Base-by-base conservation (phyloP, 2,888 invertebrate species). In the Lycaena phlaeas region DNA sequence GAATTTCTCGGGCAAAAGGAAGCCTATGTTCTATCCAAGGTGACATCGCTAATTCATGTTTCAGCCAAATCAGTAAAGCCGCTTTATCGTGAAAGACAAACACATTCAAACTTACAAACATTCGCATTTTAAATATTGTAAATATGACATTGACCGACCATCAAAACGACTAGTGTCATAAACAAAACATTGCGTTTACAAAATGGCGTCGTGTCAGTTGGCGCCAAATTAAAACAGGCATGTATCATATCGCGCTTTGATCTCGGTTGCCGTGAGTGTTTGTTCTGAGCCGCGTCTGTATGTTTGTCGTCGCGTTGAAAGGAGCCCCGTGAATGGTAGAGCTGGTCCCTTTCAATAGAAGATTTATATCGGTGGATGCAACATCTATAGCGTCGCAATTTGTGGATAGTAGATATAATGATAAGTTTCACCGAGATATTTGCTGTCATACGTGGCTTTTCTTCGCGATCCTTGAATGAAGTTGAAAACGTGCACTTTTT, bases 181-280 rank as follows among this genome's bases (percentile, higher is more conserved):
- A 45, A 46, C 46, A 50, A 41, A 47, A 49, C 53, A 52, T 49
- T 50, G 50, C 58, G 60, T 59, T 54, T 70, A 67, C 72, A 76
- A 78, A 75, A 79, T 77, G 76, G 77, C 76, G 74, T 62, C 66
- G 56, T 57, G 63, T 63, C 49, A 67, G 47, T 48, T 79, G 79
- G 75, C 81, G 76, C 79, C 79, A 82, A 82, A 79, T 82, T 81
- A 81, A 71, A 76, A 68, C 56, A 55, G 56, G 64, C 62, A 61
- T 72, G 69, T 74, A 78, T 77, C 66, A 61, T 82, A 82, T 82
- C 82, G 75, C 64, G 61, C 81, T 82, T 81, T 82, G 81, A 81
- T 81, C 81, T 81, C 73, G 31, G 58, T 61, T 59, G 45, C 49
- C 50, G 48, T 66, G 70, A 79, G 81, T 78, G 79, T 81, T 78